Base-by-base conservation (phyloP, 2,113 vertebrate species). In the Oenanthe oenanthe region DNA sequence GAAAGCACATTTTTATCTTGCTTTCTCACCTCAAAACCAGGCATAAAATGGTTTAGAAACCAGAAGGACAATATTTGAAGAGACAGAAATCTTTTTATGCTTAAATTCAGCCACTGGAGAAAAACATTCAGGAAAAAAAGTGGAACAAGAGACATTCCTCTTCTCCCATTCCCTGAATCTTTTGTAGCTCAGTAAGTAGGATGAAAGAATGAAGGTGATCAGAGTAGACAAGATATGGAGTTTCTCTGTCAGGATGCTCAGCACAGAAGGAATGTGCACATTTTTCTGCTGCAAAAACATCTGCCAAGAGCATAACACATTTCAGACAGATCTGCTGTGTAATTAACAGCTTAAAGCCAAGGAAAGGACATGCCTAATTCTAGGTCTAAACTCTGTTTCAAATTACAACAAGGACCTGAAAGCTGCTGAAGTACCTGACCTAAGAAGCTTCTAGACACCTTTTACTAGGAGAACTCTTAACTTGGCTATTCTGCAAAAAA, bases 121-220 rank as follows among this genome's bases (percentile, higher is more conserved):
- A 87, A 54, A 65, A 40, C 50, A 38, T 19, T 19, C 20, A 17
- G 94, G 91, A 97, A 93, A 94, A 89, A 95, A 85, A 82, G 85
- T 14, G 12, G 29, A 82, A 58, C 13, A 68, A 73, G 50, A 95
- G 48, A 48, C 29, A 89, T 88, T 97, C 34, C 6, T 83, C 29
- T 11, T 67, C 56, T 68, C 12, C 48, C 32, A 17, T 31, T 73
- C 22, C 45, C 25, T 1, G 4, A 75, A 77, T 53, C 45, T 42
- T 62, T 19, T 47, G 54, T 28, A 51, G 25, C 29, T 92, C 32
- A 22, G 58, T 9, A 60, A 43, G 31, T 3, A 36, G 15, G 48
- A 68, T 31, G 58, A 71, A 88, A 61, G 54, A 80, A 70, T 32
- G 71, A 72, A 53, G 47, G 53, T 4, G 28, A 75, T 63, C 42